Evolutionary conservation across 2,888 invertebrate species (phyloP).

Genomic region (Megastigmus dorsalis): DNA sequence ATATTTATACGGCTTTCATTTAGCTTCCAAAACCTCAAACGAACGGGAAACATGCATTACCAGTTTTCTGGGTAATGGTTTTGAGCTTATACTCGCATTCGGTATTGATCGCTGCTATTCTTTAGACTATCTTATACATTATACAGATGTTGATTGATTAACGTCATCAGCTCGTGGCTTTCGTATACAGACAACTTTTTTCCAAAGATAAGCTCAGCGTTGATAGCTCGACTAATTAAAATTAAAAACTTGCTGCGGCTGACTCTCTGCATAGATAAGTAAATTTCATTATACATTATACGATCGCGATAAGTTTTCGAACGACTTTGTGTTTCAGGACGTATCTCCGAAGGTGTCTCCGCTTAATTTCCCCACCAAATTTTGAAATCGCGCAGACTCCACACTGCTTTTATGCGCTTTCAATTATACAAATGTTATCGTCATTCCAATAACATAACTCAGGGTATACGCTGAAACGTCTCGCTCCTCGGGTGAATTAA

Average conservation of each 20-base stretch:
- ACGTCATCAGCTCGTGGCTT: too few relatives aligned
- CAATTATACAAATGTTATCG: conserved; percentile 27
- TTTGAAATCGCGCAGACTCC: neutral
- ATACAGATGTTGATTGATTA: conserved; percentile 18
- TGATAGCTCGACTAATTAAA: neutral
- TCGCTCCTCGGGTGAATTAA: conserved; percentile 21
- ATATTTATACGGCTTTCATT: conserved; percentile 30
- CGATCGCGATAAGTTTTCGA: too few relatives aligned
- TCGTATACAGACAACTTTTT: too few relatives aligned
- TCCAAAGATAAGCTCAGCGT: too few relatives aligned
- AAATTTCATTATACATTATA: neutral
- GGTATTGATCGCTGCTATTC: neutral
- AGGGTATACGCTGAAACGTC: conserved; percentile 18
- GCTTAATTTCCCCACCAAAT: neutral
- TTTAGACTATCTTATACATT: neutral
- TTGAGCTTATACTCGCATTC: neutral
- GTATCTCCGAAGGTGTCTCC: neutral
- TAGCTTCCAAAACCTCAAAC: too few relatives aligned
- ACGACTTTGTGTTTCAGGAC: conserved; percentile 1
- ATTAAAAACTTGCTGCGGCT: neutral
- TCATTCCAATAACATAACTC: conserved; percentile 36
- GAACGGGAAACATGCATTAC: neutral
- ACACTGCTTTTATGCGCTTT: neutral
- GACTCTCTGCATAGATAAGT: too few relatives aligned
- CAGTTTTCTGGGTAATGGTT: neutral